Conservation (phyloP, 2,888 invertebrate genomes). For the Cantharis rustica region DNA sequence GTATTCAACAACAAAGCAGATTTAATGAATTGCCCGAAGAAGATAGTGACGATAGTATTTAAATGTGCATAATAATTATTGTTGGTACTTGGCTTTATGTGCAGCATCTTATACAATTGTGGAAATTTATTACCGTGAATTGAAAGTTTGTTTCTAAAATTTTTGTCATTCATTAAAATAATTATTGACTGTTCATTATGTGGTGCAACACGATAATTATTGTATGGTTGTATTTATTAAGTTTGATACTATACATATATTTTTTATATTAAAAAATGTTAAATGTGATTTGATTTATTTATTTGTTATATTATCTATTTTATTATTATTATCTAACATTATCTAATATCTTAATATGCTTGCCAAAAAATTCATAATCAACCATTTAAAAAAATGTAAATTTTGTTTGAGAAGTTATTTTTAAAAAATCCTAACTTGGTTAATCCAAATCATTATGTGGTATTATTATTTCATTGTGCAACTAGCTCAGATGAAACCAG, state of each 20-base stretch:
- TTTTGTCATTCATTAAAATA: background rate
- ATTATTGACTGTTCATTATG: background rate
- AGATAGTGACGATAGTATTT: slow-evolving; percentile 55
- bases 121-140: background rate
- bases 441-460: background rate
- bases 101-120: background rate
- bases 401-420: background rate
- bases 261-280: background rate
- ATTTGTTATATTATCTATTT: background rate
- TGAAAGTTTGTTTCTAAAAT: background rate
- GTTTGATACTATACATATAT: background rate
- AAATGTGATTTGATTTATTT: background rate
- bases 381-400: background rate
- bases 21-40: slow-evolving; percentile 47
- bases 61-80: slow-evolving; percentile 23
- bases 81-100: background rate
- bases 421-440: background rate
- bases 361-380: background rate
- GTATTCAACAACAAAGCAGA: slow-evolving; percentile 42
- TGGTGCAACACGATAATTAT: background rate
- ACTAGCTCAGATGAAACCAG: background rate
- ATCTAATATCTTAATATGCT: too few relatives aligned
- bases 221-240: background rate
- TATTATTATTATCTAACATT: too few relatives aligned
- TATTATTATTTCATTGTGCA: background rate